Evolutionary conservation across 2,797 vertebrate genomes (phyloP).

Genomic region (Tangara arthus): DNA sequence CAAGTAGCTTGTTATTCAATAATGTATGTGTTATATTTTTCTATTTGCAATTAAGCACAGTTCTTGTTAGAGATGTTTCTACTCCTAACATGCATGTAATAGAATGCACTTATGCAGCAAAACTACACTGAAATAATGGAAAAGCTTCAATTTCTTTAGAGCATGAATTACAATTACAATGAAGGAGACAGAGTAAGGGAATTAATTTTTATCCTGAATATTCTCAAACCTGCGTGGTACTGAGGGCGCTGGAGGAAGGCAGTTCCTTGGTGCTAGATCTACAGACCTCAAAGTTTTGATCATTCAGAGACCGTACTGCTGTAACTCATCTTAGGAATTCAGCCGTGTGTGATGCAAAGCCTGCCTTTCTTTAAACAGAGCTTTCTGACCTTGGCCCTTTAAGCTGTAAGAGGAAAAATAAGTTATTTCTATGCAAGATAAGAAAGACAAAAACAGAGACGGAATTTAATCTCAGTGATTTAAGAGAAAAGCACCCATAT

Average conservation of each 20-base stretch:
- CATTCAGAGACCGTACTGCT: not conserved
- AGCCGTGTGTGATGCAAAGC: not conserved
- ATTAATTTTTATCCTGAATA: not conserved
- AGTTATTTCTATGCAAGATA: not conserved
- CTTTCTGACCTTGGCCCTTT: not conserved
- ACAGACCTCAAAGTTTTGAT: not conserved
- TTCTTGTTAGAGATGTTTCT: not conserved
- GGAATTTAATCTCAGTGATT: not conserved
- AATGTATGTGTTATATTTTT: not conserved
- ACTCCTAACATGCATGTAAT: not conserved
- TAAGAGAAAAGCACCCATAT: not conserved
- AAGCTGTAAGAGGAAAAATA: not conserved
- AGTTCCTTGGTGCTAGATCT: not conserved
- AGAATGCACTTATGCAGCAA: not conserved
- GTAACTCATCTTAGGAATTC: not conserved
- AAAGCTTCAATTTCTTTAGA: not conserved
- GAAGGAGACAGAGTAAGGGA: not conserved
- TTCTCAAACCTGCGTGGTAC: not conserved
- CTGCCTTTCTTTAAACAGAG: not conserved
- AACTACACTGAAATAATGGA: not conserved
- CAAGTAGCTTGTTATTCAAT: not conserved
- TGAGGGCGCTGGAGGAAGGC: not conserved
- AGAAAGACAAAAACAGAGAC: not conserved
- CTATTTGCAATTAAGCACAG: not conserved
- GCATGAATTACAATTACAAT: not conserved